phyloP scores from a whole-genome alignment of 2,888 invertebrate genomes.

The Eurois occulta region DNA sequence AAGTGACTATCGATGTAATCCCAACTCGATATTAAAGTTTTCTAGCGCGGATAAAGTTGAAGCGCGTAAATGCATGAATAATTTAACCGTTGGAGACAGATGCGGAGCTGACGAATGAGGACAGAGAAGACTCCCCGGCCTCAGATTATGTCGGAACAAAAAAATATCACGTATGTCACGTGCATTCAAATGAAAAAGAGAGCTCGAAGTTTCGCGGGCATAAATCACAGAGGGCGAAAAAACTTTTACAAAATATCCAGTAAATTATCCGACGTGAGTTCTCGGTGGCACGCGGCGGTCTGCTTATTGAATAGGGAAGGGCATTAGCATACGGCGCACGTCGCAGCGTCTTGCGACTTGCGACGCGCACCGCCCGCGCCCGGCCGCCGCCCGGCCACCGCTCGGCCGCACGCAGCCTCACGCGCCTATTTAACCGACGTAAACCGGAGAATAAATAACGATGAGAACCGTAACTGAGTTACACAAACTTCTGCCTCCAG shows the following conservation, averaged over 20 bases:
- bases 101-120: slow-evolving; percentile 87
- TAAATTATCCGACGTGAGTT: slow-evolving; percentile 91
- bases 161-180: slow-evolving; percentile 90
- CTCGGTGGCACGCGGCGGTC: slow-evolving; percentile 89
- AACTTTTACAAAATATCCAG: slow-evolving; percentile 91
- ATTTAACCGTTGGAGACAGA: slow-evolving; percentile 87
- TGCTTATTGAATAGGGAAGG: slow-evolving; percentile 90
- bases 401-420: slow-evolving; percentile 63
- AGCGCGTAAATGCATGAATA: slow-evolving; percentile 89
- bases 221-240: slow-evolving; percentile 90
- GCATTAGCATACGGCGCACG: slow-evolving; percentile 89
- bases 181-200: slow-evolving; percentile 90
- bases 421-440: slow-evolving; percentile 58
- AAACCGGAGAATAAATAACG: slow-evolving; percentile 61
- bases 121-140: slow-evolving; percentile 81
- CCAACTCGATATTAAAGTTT: slow-evolving; percentile 85
- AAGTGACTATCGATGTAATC: slow-evolving; percentile 86
- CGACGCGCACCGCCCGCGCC: slow-evolving; percentile 68
- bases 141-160: slow-evolving; percentile 88
- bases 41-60: slow-evolving; percentile 82
- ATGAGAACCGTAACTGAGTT: slow-evolving; percentile 52
- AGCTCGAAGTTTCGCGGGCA: slow-evolving; percentile 89
- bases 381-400: slow-evolving; percentile 63
- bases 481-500: slow-evolving; percentile 50
- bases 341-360: slow-evolving; percentile 84